A percentile compares a stretch with the other conserved stretches of the same genome.
phyloP scores from a whole-genome alignment of 1,140 invertebrate genomes.

The Leptopilina clavipes region DNA sequence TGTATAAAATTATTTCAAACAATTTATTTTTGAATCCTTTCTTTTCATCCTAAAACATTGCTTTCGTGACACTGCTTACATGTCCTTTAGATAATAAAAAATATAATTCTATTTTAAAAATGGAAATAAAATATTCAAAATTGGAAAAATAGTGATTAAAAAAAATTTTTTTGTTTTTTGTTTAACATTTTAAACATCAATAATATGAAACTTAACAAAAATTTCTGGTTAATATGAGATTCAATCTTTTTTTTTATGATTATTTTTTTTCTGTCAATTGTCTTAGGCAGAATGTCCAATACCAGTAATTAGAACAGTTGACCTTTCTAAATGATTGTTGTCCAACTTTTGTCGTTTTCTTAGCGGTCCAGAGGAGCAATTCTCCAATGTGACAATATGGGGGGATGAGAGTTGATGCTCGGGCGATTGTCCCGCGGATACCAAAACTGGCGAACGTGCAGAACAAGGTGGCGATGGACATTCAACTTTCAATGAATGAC shows the following conservation, averaged over 20 bases:
- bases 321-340: slow-evolving; percentile 63
- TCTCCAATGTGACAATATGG: slow-evolving; percentile 66
- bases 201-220: slow-evolving; percentile 10
- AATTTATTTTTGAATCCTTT: too few species aligned
- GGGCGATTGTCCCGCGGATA: slow-evolving; percentile 64
- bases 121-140: slow-evolving; percentile 25
- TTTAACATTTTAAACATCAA: slow-evolving; percentile 6
- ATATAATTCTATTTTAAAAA: slow-evolving; percentile 16
- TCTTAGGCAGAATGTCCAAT: background rate
- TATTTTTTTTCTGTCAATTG: background rate
- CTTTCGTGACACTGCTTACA: background rate
- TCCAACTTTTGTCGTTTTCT: slow-evolving; percentile 59
- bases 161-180: slow-evolving; percentile 16
- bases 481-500: slow-evolving; percentile 69
- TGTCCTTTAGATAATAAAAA: slow-evolving; percentile 7
- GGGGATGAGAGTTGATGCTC: slow-evolving; percentile 66
- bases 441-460: slow-evolving; percentile 63
- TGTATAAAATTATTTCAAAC: too few species aligned
- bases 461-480: slow-evolving; percentile 65
- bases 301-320: slow-evolving; percentile 59
- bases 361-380: slow-evolving; percentile 55
- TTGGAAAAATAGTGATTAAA: slow-evolving; percentile 24
- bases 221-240: slow-evolving; percentile 20
- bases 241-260: slow-evolving; percentile 35
- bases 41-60: background rate